Conservation (phyloP, 1,140 invertebrate species). For the Uloborus diversus region DNA sequence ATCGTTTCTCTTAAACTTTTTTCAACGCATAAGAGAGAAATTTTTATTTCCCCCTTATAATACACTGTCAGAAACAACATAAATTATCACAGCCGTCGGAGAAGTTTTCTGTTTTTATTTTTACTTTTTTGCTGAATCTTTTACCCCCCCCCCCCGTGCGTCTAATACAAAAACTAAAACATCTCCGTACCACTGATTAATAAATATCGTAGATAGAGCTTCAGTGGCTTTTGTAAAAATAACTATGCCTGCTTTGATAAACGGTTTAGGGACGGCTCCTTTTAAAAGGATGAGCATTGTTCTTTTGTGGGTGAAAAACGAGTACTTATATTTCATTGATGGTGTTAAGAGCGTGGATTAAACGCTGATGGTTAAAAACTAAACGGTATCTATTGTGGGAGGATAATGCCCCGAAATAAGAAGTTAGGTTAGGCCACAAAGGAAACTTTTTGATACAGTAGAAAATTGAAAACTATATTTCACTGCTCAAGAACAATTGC, state of each 20-base stretch:
- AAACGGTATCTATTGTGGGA: too few species aligned
- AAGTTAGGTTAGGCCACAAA: too few species aligned
- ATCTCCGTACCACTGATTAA: constrained; percentile 42
- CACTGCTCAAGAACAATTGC: too few species aligned
- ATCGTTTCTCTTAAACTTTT: constrained; percentile 17
- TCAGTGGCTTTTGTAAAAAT: constrained; percentile 52
- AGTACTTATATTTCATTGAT: constrained; percentile 56
- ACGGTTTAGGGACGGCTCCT: constrained; percentile 20
- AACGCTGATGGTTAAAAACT: constrained; percentile 27
- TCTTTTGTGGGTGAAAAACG: constrained; percentile 50
- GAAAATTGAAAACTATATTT: too few species aligned
- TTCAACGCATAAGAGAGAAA: constrained; percentile 25
- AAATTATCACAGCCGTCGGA: constrained; percentile 34
- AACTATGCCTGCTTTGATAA: constrained; percentile 47
- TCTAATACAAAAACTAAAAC: constrained; percentile 50
- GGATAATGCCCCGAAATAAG: too few species aligned
- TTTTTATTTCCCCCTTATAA: constrained; percentile 40
- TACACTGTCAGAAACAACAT: constrained; percentile 31
- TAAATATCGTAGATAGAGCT: constrained; percentile 19
- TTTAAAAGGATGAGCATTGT: constrained; percentile 46
- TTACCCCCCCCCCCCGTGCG: constrained; percentile 2
- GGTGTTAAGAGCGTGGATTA: constrained; percentile 50
- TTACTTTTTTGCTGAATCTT: background rate
- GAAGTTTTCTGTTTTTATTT: background rate
- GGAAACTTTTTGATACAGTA: too few species aligned